A percentile compares a stretch with the other conserved stretches of the same genome.
phyloP scores from a whole-genome alignment of 2,797 vertebrate species.

The Nyctalus aviator region DNA sequence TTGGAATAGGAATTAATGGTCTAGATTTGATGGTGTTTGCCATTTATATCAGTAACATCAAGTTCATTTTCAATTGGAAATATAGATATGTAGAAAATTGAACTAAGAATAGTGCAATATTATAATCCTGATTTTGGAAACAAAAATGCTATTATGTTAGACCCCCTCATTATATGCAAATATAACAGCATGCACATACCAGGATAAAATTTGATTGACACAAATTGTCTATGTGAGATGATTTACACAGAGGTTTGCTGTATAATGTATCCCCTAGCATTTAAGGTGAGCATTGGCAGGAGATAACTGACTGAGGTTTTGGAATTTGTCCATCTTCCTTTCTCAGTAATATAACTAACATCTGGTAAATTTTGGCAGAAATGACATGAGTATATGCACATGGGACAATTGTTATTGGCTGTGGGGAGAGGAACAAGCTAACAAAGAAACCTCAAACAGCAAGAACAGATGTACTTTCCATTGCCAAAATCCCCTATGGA shows the following conservation, averaged over 20 bases:
- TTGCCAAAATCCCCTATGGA: constrained; percentile 35
- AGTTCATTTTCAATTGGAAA: not conserved
- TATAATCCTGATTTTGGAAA: not conserved
- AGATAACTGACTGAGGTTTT: constrained; percentile 54
- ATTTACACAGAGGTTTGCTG: not conserved
- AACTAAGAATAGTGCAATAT: not conserved
- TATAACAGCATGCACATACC: not conserved
- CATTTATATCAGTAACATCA: not conserved
- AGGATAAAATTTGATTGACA: not conserved
- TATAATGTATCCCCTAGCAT: constrained; percentile 25
- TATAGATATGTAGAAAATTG: not conserved
- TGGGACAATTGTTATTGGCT: constrained; percentile 65
- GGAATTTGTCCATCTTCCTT: constrained; percentile 68
- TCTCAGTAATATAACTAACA: constrained; percentile 74
- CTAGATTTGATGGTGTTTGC: not conserved
- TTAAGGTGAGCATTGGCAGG: constrained; percentile 71
- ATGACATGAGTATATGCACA: constrained; percentile 65
- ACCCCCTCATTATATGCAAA: not conserved
- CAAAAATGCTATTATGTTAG: not conserved
- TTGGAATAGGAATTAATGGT: not conserved
- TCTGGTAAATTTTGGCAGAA: constrained; percentile 76
- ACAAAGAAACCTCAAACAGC: constrained; percentile 47
- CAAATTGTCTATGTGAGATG: constrained; percentile 26
- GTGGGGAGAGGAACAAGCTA: constrained; percentile 1
- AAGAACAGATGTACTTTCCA: constrained; percentile 73